These are phyloP conservation scores for Anthoscopus minutus DNA, from an alignment of 2,113 vertebrate species.

Conservation along the genomic window DNA sequence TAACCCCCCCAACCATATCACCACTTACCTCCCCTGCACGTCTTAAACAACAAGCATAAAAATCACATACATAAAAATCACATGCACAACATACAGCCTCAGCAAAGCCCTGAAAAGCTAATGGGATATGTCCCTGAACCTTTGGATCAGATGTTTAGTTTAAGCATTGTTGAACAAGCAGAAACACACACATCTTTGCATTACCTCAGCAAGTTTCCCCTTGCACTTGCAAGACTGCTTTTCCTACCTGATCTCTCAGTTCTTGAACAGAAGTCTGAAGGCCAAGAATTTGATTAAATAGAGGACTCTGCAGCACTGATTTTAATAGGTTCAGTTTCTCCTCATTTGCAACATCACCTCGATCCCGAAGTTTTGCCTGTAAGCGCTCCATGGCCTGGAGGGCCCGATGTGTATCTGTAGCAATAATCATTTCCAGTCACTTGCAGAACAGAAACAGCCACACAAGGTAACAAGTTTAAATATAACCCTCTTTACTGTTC, in stretches of 20 bases:
- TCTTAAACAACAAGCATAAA: background rate
- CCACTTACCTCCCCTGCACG: background rate
- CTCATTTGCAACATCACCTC: constrained; percentile 84
- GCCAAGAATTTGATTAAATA: constrained; percentile 93
- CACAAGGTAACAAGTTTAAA: background rate
- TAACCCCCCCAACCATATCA: background rate
- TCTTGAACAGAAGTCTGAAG: constrained; percentile 92
- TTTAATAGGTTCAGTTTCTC: constrained; percentile 89
- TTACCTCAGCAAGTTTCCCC: background rate
- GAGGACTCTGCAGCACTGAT: constrained; percentile 93
- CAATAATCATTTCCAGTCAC: background rate
- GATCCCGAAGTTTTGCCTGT: constrained; percentile 88
- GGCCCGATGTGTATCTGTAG: constrained; percentile 86
- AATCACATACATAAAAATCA: background rate
- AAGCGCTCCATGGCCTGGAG: constrained; percentile 94
- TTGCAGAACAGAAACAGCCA: background rate
- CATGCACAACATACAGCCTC: background rate
- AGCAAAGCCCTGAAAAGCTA: background rate
- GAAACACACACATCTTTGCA: background rate
- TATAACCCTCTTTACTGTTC: background rate
- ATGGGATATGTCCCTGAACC: background rate
- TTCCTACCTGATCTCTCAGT: constrained; percentile 86
- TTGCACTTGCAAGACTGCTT: background rate
- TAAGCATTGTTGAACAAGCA: background rate
- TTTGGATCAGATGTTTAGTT: background rate